Evolutionary conservation across 2,797 vertebrate species (phyloP).

Genomic region (Ptychobarbus kaznakovi): DNA sequence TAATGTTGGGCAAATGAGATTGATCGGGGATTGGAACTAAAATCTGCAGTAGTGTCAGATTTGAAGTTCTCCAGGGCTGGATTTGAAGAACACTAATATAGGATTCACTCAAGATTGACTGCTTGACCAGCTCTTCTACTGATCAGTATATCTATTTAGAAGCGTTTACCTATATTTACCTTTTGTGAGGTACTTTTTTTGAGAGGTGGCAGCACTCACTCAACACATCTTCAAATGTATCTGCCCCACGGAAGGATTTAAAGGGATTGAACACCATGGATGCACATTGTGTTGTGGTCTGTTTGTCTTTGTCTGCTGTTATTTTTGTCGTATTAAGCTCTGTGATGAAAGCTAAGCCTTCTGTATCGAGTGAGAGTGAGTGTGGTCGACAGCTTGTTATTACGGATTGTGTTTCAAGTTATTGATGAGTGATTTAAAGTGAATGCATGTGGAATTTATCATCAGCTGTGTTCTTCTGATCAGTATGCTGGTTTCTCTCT

Average conservation of each 20-base stretch:
- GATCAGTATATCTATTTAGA: not conserved
- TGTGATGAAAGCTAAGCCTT: slow-evolving; percentile 43
- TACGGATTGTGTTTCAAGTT: slow-evolving; percentile 25
- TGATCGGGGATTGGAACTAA: too few species aligned
- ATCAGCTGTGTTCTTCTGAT: not conserved
- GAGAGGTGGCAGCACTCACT: slow-evolving; percentile 38
- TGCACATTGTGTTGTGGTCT: slow-evolving; percentile 50
- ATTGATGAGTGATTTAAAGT: slow-evolving; percentile 8
- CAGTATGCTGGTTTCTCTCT: not conserved
- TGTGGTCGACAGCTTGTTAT: slow-evolving; percentile 1
- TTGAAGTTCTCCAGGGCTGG: too few species aligned
- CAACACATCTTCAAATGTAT: not conserved
- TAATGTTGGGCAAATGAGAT: too few species aligned
- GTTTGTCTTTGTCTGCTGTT: slow-evolving; percentile 50
- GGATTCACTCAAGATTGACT: too few species aligned
- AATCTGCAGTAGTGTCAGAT: too few species aligned
- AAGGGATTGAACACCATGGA: slow-evolving; percentile 54
- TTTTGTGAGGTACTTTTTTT: not conserved
- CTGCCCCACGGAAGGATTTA: slow-evolving; percentile 33
- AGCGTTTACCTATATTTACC: not conserved
- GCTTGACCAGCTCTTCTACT: not conserved
- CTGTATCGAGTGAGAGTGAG: slow-evolving; percentile 19
- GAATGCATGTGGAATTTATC: not conserved
- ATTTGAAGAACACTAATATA: too few species aligned
- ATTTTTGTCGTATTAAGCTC: slow-evolving; percentile 37